Conservation (phyloP, 2,888 invertebrate genomes). For the Homarus gammarus region DNA sequence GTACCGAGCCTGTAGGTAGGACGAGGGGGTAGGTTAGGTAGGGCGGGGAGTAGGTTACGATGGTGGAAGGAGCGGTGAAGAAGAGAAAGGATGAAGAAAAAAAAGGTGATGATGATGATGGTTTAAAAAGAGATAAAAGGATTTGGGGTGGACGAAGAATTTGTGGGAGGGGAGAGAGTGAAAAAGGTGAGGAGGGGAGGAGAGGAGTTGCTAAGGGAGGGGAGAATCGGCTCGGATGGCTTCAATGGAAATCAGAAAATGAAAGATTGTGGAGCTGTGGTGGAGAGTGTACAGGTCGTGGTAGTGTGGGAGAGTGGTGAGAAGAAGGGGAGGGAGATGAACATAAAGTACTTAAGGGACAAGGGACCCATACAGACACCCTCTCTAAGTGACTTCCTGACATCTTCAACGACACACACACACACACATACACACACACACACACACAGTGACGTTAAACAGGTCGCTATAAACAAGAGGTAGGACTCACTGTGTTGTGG, state of each 20-base stretch:
- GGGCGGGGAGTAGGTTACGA: not conserved
- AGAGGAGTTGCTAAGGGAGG: too few species aligned
- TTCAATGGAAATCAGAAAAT: too few species aligned
- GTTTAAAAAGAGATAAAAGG: too few species aligned
- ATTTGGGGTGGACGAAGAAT: too few species aligned
- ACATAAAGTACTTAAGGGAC: not conserved
- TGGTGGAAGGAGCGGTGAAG: not conserved
- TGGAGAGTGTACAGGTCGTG: too few species aligned
- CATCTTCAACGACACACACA: not conserved
- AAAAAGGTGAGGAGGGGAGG: not conserved
- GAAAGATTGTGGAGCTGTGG: too few species aligned
- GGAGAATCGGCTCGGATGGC: too few species aligned
- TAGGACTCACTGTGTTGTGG: slow-evolving; percentile 16
- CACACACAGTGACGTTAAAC: not conserved
- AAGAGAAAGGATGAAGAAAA: too few species aligned
- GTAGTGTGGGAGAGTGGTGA: too few species aligned
- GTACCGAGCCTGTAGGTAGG: slow-evolving; percentile 29
- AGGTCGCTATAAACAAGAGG: too few species aligned
- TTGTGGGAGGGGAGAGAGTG: not conserved
- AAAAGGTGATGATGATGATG: not conserved
- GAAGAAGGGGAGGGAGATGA: too few species aligned
- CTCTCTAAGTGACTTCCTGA: not conserved
- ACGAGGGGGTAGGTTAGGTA: not conserved
- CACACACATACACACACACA: not conserved
- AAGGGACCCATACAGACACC: not conserved